Percentiles rank a stretch among this genome's conserved stretches.
phyloP scores from a whole-genome alignment of 2,888 invertebrate genomes.

The Leptinotarsa haldemani region DNA sequence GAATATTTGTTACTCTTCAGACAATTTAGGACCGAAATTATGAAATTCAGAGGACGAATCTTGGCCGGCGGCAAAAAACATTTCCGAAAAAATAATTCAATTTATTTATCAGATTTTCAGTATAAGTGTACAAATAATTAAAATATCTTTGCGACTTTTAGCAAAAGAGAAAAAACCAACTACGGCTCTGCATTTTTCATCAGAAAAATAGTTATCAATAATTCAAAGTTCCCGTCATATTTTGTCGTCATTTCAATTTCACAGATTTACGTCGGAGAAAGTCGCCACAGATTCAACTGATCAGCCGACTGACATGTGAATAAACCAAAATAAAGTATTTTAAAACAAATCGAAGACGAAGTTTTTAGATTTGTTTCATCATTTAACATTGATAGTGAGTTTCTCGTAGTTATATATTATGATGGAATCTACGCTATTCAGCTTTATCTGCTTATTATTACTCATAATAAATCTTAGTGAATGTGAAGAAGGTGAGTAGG shows the following conservation, averaged over 20 bases:
- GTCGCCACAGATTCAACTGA: background rate
- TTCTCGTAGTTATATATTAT: background rate
- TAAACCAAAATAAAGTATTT: constrained; percentile 15
- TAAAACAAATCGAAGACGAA: background rate
- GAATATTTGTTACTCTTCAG: too few species aligned
- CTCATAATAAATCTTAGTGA: background rate
- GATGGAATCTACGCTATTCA: background rate
- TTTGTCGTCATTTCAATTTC: background rate
- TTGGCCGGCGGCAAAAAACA: too few species aligned
- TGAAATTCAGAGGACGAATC: too few species aligned
- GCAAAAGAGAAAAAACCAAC: background rate
- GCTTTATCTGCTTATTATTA: background rate
- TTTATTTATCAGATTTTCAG: too few species aligned
- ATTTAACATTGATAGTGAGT: background rate
- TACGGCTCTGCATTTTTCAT: background rate
- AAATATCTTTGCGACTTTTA: too few species aligned
- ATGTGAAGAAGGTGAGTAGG: background rate
- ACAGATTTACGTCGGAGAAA: background rate
- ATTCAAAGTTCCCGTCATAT: background rate
- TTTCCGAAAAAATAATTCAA: too few species aligned
- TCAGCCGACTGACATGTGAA: background rate
- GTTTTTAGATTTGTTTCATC: constrained; percentile 1
- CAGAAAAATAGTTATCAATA: background rate
- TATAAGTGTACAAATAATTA: too few species aligned
- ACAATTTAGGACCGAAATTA: too few species aligned